These are phyloP conservation scores for Caradrina kadenii DNA, from an alignment of 2,888 invertebrate species.

Conservation along the genomic window DNA sequence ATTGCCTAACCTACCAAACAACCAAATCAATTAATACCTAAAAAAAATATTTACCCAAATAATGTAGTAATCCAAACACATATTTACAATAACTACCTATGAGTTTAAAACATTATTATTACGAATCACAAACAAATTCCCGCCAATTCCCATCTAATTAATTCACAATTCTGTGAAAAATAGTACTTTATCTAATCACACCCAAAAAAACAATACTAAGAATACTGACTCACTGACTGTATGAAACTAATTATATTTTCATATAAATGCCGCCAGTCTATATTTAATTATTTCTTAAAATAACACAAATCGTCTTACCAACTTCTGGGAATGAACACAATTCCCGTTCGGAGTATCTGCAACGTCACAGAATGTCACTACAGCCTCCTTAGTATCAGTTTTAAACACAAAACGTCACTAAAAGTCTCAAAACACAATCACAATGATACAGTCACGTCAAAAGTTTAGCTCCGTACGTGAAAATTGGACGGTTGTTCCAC, in stretches of 20 bases:
- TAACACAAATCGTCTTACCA: constrained; percentile 87
- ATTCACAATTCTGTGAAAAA: constrained; percentile 45
- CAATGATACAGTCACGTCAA: constrained; percentile 73
- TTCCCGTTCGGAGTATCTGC: constrained; percentile 74
- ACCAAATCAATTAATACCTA: too few species aligned
- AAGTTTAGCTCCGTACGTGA: constrained; percentile 67
- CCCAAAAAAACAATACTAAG: constrained; percentile 75
- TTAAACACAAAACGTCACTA: constrained; percentile 66
- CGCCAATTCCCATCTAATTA: constrained; percentile 19
- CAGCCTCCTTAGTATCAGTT: constrained; percentile 55
- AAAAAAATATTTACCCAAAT: too few species aligned
- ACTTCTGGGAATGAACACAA: constrained; percentile 79
- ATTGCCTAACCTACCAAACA: too few species aligned
- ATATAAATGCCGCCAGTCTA: constrained; percentile 83
- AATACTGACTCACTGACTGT: constrained; percentile 79
- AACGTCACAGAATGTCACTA: constrained; percentile 61
- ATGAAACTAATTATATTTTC: constrained; percentile 87
- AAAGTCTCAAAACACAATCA: constrained; percentile 74
- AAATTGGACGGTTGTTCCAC: constrained; percentile 68
- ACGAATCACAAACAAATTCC: not conserved
- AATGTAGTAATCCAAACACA: not conserved
- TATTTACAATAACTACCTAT: not conserved
- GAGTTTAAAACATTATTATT: not conserved
- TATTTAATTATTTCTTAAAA: constrained; percentile 89
- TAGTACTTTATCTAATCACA: constrained; percentile 55